Evolutionary conservation across 1,140 invertebrate species (phyloP).

Genomic region (Neotoxoptera formosana): DNA sequence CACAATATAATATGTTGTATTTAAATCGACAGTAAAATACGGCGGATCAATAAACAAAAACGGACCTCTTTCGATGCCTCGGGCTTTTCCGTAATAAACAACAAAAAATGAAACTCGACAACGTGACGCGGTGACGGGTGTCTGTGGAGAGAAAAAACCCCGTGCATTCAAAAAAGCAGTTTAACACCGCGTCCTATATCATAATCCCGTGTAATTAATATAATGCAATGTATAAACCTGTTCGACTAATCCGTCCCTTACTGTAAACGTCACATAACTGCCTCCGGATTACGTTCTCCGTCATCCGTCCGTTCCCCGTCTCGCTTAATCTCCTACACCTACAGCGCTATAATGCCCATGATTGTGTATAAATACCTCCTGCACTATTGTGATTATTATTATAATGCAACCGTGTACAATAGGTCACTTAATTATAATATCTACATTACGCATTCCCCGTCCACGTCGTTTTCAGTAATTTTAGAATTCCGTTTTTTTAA

Average conservation of each 20-base stretch:
- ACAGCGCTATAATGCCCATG: neutral
- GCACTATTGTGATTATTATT: neutral
- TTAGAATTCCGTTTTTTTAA: no score
- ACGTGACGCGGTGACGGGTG: neutral
- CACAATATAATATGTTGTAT: neutral
- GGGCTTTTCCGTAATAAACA: neutral
- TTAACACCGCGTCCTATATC: neutral
- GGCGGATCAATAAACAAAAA: neutral
- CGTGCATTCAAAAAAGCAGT: neutral
- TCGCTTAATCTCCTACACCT: neutral
- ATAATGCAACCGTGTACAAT: neutral
- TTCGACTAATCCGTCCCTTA: slow-evolving; percentile 48
- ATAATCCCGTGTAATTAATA: slow-evolving; percentile 39
- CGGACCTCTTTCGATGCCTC: neutral
- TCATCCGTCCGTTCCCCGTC: no score
- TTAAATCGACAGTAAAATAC: neutral
- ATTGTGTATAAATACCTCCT: neutral
- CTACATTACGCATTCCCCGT: neutral
- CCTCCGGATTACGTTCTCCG: slow-evolving; percentile 27
- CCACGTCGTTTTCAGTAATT: no score
- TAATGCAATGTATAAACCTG: slow-evolving; percentile 41
- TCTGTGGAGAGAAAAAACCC: neutral
- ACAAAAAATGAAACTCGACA: neutral
- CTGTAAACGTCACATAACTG: slow-evolving; percentile 27
- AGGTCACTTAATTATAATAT: neutral